Conservation (phyloP, 2,113 vertebrate species). For the Trogon surrucura region DNA sequence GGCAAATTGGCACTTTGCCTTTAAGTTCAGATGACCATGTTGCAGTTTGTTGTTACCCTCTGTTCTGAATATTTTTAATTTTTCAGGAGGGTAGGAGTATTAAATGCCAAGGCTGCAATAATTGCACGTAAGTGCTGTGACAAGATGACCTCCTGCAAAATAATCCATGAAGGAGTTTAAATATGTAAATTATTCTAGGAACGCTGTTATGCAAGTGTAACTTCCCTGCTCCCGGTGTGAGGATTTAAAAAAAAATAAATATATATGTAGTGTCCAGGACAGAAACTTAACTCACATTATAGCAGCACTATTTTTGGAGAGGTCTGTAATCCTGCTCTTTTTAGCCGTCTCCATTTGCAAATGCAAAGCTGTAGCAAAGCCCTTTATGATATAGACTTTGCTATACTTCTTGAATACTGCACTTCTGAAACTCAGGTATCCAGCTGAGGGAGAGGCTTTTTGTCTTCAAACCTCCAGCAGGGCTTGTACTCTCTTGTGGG, state of each 20-base stretch:
- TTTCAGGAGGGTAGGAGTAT: neutral
- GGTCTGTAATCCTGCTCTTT: neutral
- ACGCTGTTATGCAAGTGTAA: constrained; percentile 17
- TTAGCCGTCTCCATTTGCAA: neutral
- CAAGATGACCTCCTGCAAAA: neutral
- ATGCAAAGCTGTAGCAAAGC: neutral
- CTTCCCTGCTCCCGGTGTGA: neutral
- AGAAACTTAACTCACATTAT: neutral
- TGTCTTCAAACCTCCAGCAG: neutral
- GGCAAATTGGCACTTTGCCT: neutral
- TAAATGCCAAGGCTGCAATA: constrained; percentile 19
- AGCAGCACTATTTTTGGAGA: neutral
- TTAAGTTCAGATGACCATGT: neutral
- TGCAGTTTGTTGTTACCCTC: constrained; percentile 42
- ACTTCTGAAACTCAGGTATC: neutral
- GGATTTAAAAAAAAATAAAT: neutral
- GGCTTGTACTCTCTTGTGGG: neutral
- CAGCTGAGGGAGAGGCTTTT: neutral
- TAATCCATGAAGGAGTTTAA: constrained; percentile 39
- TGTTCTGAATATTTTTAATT: constrained; percentile 51
- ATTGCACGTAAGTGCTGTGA: neutral
- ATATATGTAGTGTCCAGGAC: neutral
- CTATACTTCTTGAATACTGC: neutral
- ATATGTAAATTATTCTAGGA: constrained; percentile 36
- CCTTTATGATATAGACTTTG: rapidly evolving